Evolutionary conservation across 1,140 invertebrate genomes (phyloP).

Genomic region (Leptonema lineaticorne): DNA sequence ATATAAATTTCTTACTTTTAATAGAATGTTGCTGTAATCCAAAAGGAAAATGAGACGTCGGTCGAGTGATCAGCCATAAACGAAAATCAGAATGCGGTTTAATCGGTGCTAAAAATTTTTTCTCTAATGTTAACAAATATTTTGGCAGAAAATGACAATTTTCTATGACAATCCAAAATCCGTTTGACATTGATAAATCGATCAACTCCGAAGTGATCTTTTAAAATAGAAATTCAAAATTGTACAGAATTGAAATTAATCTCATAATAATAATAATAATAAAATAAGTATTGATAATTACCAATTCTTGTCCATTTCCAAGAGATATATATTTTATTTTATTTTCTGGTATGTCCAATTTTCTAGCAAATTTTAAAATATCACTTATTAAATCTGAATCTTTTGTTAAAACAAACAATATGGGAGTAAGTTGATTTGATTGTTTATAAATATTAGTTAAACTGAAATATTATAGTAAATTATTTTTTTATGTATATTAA

Average conservation of each 20-base stretch:
- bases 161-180: slow-evolving; percentile 87
- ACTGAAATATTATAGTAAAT: slow-evolving; percentile 47
- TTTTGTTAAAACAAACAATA: slow-evolving; percentile 85
- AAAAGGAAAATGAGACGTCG: slow-evolving; percentile 80
- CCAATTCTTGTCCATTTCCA: slow-evolving; percentile 86
- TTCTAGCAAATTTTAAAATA: slow-evolving; percentile 83
- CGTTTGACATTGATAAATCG: slow-evolving; percentile 70
- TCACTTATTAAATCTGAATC: slow-evolving; percentile 86
- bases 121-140: slow-evolving; percentile 81
- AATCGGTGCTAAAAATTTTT: slow-evolving; percentile 73
- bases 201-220: slow-evolving; percentile 71
- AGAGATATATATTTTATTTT: slow-evolving; percentile 82
- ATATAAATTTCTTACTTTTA: slow-evolving; percentile 68
- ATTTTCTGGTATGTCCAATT: slow-evolving; percentile 66
- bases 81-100: slow-evolving; percentile 86
- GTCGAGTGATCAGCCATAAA: slow-evolving; percentile 90
- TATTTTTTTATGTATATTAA: not conserved
- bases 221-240: not conserved
- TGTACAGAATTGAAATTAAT: not conserved
- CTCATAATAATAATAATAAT: not conserved
- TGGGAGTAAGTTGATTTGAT: slow-evolving; percentile 73
- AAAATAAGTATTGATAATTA: slow-evolving; percentile 1
- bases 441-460: slow-evolving; percentile 81
- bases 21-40: slow-evolving; percentile 83
- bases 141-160: slow-evolving; percentile 83